Conservation (phyloP, 2,888 invertebrate genomes). For the Pecten maximus region DNA sequence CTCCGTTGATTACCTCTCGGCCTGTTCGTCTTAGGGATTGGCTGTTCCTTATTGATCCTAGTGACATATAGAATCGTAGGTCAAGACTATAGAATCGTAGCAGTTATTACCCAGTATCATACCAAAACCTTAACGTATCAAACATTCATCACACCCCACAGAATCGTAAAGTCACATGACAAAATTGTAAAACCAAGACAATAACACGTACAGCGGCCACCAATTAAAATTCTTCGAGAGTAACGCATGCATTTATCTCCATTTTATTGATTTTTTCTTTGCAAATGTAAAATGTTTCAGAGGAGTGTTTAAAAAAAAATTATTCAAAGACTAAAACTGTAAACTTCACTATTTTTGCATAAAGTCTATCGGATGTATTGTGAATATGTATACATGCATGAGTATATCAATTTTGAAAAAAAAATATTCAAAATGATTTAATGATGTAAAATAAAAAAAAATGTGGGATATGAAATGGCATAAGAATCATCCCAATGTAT, state of each 20-base stretch:
- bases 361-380: too few species aligned
- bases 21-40: neutral
- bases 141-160: slow-evolving; percentile 30
- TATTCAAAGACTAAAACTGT: neutral
- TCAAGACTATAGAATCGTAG: neutral
- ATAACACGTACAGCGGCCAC: neutral
- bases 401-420: too few species aligned
- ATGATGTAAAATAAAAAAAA: neutral
- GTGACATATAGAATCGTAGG: slow-evolving; percentile 28
- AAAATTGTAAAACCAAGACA: neutral
- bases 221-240: slow-evolving; percentile 8
- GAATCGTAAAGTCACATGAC: slow-evolving; percentile 15
- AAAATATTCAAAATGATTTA: neutral
- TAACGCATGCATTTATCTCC: neutral
- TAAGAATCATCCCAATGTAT: too few species aligned
- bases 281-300: neutral
- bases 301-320: neutral
- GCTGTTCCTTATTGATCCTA: neutral
- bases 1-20: neutral
- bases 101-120: slow-evolving; percentile 2
- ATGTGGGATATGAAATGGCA: too few species aligned
- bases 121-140: neutral
- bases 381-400: too few species aligned
- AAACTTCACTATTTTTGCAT: neutral
- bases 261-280: neutral